Percentiles rank a stretch among this genome's conserved stretches.
Evolutionary conservation across 2,113 vertebrate genomes (phyloP).

Genomic region (Cyanoderma ruficeps): DNA sequence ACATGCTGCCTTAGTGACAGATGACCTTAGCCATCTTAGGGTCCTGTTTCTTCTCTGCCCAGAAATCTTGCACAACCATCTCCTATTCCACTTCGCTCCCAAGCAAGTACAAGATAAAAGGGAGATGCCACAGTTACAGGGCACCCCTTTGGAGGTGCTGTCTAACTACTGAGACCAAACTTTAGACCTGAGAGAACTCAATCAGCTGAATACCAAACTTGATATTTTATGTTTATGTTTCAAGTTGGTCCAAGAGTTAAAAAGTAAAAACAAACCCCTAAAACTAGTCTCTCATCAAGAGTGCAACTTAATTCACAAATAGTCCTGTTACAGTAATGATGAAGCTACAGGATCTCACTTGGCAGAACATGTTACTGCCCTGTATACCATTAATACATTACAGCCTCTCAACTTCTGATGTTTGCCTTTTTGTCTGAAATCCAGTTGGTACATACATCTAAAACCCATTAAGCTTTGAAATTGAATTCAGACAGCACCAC

Average conservation of each 20-base stretch:
- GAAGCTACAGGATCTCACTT: not conserved
- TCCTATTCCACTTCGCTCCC: not conserved
- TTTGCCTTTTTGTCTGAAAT: not conserved
- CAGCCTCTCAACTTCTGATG: not conserved
- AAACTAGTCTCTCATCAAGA: not conserved
- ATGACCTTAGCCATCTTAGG: not conserved
- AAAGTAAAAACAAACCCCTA: not conserved
- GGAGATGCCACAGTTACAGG: not conserved
- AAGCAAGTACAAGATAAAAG: not conserved
- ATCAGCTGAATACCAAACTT: not conserved
- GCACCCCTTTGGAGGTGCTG: not conserved
- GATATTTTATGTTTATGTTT: not conserved
- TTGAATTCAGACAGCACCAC: not conserved
- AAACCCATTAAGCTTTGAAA: not conserved
- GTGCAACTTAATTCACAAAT: not conserved
- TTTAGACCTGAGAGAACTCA: not conserved
- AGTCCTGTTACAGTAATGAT: not conserved
- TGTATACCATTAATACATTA: not conserved
- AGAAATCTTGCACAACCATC: not conserved
- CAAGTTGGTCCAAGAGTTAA: not conserved
- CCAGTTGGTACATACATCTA: not conserved
- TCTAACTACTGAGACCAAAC: not conserved
- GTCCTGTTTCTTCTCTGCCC: not conserved
- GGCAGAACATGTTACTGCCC: not conserved
- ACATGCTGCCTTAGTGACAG: rapidly evolving